These are phyloP conservation scores for Drosophila eugracilis DNA, from an alignment of 1,140 invertebrate species.

Conservation along the genomic window DNA sequence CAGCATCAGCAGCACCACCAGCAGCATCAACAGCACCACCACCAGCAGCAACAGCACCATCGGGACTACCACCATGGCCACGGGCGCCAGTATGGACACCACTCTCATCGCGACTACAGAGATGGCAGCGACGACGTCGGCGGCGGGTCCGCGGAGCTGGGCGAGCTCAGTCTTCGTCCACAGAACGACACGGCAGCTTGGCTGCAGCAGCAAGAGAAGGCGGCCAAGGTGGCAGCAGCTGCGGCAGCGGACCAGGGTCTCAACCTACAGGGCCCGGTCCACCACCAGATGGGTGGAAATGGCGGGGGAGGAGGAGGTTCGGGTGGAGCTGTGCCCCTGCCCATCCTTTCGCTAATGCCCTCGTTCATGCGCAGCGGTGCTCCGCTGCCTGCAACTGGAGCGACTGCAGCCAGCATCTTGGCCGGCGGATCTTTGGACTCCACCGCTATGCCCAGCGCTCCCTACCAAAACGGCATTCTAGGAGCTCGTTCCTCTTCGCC, in stretches of 20 bases:
- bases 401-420: slow-evolving; percentile 47
- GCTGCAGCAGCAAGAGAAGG: slow-evolving; percentile 83
- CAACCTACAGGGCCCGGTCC: slow-evolving; percentile 85
- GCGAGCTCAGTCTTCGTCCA: slow-evolving; percentile 79
- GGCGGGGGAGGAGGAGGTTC: slow-evolving; percentile 37
- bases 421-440: slow-evolving; percentile 29
- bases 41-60: slow-evolving; percentile 70
- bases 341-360: slow-evolving; percentile 83
- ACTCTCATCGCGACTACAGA: slow-evolving; percentile 70
- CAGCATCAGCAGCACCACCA: slow-evolving; percentile 62
- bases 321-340: slow-evolving; percentile 84
- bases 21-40: slow-evolving; percentile 61
- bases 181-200: slow-evolving; percentile 82
- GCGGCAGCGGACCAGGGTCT: slow-evolving; percentile 70
- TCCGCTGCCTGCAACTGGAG: slow-evolving; percentile 86
- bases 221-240: slow-evolving; percentile 80
- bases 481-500: slow-evolving; percentile 76
- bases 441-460: slow-evolving; percentile 6
- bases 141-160: slow-evolving; percentile 39
- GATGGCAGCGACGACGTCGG: slow-evolving; percentile 76
- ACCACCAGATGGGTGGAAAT: slow-evolving; percentile 52
- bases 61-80: slow-evolving; percentile 67
- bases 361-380: slow-evolving; percentile 82
- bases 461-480: slow-evolving; percentile 84
- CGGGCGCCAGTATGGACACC: slow-evolving; percentile 66